A percentile compares a stretch with the other conserved stretches of the same genome.
Conservation (phyloP, 1,140 invertebrate species). For the Drosophila ercepeae region DNA sequence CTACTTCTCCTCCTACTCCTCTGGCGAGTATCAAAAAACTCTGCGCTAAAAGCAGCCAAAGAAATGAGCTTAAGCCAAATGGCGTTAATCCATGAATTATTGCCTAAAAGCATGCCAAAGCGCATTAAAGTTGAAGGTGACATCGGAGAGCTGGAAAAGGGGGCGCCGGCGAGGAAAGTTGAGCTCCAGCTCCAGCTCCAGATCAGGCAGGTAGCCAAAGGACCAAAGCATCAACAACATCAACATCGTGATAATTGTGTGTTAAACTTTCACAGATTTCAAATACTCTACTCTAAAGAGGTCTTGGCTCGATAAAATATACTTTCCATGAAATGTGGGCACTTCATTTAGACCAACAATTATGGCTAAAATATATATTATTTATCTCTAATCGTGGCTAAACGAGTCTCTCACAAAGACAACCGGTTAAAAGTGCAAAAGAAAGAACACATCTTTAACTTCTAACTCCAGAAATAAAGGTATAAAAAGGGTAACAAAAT, state of each 20-base stretch:
- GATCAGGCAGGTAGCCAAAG: conserved; percentile 43
- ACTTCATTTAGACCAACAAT: too few relatives aligned
- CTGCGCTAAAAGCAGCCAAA: conserved; percentile 73
- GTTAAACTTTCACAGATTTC: not conserved
- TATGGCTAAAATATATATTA: too few relatives aligned
- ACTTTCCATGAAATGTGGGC: too few relatives aligned
- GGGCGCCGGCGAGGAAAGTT: not conserved
- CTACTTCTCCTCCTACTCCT: too few relatives aligned
- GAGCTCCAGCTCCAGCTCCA: conserved; percentile 23
- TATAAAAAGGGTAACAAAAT: conserved; percentile 29
- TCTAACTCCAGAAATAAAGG: conserved; percentile 13
- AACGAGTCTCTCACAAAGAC: conserved; percentile 1
- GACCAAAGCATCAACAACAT: conserved; percentile 39
- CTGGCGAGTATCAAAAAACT: conserved; percentile 52
- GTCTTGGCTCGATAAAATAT: too few relatives aligned
- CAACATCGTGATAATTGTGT: not conserved
- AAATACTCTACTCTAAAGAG: not conserved
- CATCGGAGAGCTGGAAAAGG: conserved; percentile 31
- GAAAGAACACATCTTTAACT: not conserved
- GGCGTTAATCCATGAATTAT: conserved; percentile 83
- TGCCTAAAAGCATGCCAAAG: conserved; percentile 83
- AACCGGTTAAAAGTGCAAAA: conserved; percentile 12
- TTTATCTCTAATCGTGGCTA: too few relatives aligned
- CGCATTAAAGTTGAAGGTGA: conserved; percentile 71
- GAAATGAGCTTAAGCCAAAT: conserved; percentile 81